Evolutionary conservation across 2,888 invertebrate species (phyloP), one percentile per base, ranked within the genome.

Genomic region (Lissocephala sabroskyi): DNA sequence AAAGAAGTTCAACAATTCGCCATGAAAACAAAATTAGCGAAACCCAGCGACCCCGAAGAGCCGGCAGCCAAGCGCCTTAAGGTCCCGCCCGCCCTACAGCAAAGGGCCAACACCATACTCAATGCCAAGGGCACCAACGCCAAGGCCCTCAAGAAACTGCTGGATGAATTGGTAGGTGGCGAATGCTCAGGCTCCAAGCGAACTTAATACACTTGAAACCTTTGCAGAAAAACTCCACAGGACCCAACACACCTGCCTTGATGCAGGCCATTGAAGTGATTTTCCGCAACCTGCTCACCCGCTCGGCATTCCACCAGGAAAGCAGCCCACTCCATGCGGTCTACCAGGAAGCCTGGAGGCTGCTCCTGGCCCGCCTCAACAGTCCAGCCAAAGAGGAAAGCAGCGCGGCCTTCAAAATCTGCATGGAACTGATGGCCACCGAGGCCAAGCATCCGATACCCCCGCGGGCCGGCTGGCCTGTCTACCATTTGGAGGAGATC

Each of bases 91-190:
- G 86, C 89, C 71, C 84, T 93, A 59, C 88, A 90, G 56, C 85
- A 85, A 65, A 91, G 90, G 81, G 91, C 91, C 37, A 90, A 90
- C 66, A 91, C 91, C 74, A 91, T 93, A 84, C 85, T 93, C 42
- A 86, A 88, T 64, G 89, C 89, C 23, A 86, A 10, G 9, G 47
- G 87, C 60, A 88, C 88, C 83, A 84, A 91, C 85, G 87, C 89
- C 9, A 89, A 90, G 74, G 88, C 88, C 79, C 86, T 93, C 2
- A 88, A 90, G 71, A 88, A 89, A 81, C 86, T 93, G 61, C 86
- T 89, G 42, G 89, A 91, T 75, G 89, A 92, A 59, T 28, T 92
- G 85, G 91, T 90, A 79, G 78, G 82, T 56, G 2, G 16, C 26
- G 4, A 1, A 26, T 10, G 3, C 18, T 14, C 10, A n/a, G n/a